A percentile compares a stretch with the other conserved stretches of the same genome.
These are phyloP conservation scores for Trididemnum miniatum DNA, from an alignment of 23 tunicate species.

Conservation along the genomic window DNA sequence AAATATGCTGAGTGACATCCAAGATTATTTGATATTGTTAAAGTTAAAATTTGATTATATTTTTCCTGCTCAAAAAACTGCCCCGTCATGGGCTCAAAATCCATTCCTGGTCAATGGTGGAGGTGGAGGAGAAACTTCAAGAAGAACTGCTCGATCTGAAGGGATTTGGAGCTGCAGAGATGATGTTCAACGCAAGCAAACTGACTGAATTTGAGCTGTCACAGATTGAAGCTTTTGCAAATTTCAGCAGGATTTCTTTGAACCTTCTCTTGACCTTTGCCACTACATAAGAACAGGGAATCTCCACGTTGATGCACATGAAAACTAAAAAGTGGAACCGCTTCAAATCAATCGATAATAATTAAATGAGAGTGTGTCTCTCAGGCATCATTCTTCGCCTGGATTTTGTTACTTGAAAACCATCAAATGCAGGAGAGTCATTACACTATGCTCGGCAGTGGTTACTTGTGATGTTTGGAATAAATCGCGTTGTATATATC, in stretches of 20 bases:
- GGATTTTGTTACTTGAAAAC: neutral
- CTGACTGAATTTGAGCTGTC: neutral
- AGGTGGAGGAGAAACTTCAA: neutral
- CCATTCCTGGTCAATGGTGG: neutral
- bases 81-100: neutral
- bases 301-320: neutral
- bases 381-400: neutral
- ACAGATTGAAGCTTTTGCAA: no score
- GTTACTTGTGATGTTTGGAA: neutral
- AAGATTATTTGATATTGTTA: neutral
- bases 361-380: neutral
- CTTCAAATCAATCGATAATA: neutral
- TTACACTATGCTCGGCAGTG: neutral
- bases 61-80: neutral
- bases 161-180: neutral
- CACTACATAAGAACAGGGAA: neutral
- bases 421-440: neutral
- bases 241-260: neutral
- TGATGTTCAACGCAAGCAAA: neutral
- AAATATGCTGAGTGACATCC: neutral
- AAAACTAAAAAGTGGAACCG: neutral
- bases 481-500: neutral
- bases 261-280: neutral
- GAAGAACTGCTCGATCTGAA: neutral
- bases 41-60: no score